Conservation (phyloP, 2,797 vertebrate species). For the Eospalax fontanierii region DNA sequence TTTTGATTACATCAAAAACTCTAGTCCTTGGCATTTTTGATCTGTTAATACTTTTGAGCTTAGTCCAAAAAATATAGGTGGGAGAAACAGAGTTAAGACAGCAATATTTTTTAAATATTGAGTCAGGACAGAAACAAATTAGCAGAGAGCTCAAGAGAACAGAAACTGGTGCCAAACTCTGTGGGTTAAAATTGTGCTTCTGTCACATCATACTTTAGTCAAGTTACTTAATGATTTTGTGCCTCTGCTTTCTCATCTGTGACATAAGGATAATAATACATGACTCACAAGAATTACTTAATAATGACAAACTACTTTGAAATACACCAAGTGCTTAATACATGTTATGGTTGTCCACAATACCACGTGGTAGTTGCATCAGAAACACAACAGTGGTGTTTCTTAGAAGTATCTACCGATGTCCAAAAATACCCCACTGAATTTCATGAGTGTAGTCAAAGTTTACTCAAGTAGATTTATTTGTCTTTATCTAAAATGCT, state of each 20-base stretch:
- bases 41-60: constrained; percentile 42
- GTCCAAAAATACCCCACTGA: not conserved
- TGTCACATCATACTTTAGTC: not conserved
- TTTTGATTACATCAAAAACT: constrained; percentile 2
- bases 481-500: constrained; percentile 11
- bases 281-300: not conserved
- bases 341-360: not conserved
- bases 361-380: not conserved
- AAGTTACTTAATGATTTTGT: constrained; percentile 13
- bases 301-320: not conserved
- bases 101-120: not conserved
- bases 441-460: not conserved
- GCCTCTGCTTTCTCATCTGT: constrained; percentile 24
- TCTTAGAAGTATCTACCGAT: not conserved
- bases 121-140: not conserved
- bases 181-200: not conserved
- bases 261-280: not conserved
- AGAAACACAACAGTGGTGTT: not conserved
- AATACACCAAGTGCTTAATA: constrained; percentile 13
- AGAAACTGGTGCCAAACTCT: too few relatives aligned
- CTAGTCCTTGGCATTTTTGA: not conserved
- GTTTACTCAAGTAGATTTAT: not conserved
- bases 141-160: not conserved
- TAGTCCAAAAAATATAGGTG: not conserved
- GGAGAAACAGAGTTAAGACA: not conserved